These are phyloP conservation scores for Lophochroa leadbeateri DNA, from an alignment of 2,113 vertebrate species.

Conservation along the genomic window DNA sequence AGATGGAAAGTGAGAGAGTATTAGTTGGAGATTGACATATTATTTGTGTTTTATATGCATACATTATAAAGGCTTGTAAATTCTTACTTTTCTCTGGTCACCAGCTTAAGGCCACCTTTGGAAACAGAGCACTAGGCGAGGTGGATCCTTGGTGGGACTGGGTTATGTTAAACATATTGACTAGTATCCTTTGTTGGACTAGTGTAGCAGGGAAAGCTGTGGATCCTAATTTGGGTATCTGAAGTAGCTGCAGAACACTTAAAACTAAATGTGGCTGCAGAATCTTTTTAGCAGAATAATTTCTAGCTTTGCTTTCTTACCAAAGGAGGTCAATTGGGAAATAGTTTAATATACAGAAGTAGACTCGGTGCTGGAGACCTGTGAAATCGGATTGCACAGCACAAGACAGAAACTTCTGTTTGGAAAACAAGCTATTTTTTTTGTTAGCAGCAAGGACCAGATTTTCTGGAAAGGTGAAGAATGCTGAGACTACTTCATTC, in stretches of 20 bases:
- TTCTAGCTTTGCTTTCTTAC: neutral
- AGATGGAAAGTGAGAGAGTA: neutral
- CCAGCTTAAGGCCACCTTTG: neutral
- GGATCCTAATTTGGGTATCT: neutral
- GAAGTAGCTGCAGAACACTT: neutral
- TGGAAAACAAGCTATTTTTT: neutral
- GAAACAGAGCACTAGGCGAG: neutral
- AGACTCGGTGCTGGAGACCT: neutral
- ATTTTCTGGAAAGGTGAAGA: slow-evolving; percentile 57
- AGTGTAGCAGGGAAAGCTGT: neutral
- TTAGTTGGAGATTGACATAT: neutral
- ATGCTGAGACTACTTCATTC: neutral
- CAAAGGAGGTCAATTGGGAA: neutral
- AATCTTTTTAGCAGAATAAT: neutral
- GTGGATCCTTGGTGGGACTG: neutral
- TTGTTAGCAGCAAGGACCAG: slow-evolving; percentile 13
- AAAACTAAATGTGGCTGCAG: neutral
- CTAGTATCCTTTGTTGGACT: neutral
- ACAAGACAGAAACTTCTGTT: neutral
- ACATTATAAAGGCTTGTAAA: neutral
- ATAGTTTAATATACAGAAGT: neutral
- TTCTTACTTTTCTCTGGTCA: neutral
- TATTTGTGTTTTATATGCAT: neutral
- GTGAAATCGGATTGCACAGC: neutral
- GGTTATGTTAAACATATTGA: neutral